Conservation (phyloP, 2,113 vertebrate genomes). For the Zootoca vivipara region DNA sequence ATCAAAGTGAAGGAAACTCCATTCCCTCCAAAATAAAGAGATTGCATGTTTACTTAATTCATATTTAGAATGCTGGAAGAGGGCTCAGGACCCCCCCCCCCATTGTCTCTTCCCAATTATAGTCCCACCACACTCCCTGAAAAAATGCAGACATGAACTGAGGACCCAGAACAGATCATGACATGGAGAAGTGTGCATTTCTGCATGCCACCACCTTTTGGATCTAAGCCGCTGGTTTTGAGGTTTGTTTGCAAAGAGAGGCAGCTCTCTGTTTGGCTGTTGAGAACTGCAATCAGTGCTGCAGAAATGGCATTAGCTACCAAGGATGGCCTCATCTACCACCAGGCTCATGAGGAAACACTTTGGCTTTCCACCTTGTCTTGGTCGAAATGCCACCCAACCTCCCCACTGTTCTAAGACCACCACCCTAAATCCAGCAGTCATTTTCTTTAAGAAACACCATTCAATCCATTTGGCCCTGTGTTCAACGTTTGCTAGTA, state of each 20-base stretch:
- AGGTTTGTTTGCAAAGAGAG: too few relatives aligned
- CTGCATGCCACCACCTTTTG: neutral
- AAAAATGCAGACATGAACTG: too few relatives aligned
- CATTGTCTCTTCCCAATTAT: too few relatives aligned
- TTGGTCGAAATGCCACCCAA: neutral
- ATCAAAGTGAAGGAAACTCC: too few relatives aligned
- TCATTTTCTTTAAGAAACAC: neutral
- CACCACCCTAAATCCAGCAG: neutral
- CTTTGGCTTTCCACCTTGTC: too few relatives aligned
- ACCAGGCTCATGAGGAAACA: too few relatives aligned
- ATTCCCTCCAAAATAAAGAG: too few relatives aligned
- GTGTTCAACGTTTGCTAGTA: neutral
- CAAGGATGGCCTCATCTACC: neutral
- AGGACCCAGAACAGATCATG: too few relatives aligned
- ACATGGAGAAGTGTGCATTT: neutral
- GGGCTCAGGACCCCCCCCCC: too few relatives aligned
- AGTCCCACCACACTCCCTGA: too few relatives aligned
- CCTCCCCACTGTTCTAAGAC: neutral
- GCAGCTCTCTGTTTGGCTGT: neutral
- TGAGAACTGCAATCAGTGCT: neutral
- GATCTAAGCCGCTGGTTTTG: neutral
- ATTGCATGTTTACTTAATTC: too few relatives aligned
- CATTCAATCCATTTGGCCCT: neutral
- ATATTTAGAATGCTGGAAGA: too few relatives aligned
- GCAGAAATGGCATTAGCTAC: neutral